Evolutionary conservation across 2,797 vertebrate genomes (phyloP).

Genomic region (Oryzias sinensis): DNA sequence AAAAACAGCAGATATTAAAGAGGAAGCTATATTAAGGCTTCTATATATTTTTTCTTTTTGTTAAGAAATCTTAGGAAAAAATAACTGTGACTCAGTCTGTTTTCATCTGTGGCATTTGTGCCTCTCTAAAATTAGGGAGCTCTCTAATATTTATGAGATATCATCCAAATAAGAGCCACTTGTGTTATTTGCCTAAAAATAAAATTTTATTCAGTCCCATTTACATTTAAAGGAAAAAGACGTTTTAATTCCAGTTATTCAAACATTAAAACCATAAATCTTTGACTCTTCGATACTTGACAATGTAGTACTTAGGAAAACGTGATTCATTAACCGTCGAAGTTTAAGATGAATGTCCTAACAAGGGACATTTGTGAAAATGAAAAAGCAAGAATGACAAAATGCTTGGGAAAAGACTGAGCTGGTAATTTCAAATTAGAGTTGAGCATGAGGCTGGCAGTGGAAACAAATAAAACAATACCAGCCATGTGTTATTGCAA

Average conservation of each 20-base stretch:
- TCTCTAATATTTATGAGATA: conserved; percentile 5
- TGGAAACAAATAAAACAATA: conserved; percentile 47
- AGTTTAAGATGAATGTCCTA: too few relatives aligned
- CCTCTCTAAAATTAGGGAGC: conserved; percentile 9
- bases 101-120: neutral
- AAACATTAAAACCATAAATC: too few relatives aligned
- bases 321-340: too few relatives aligned
- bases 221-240: too few relatives aligned
- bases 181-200: conserved; percentile 1
- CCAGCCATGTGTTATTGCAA: conserved; percentile 58
- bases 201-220: too few relatives aligned
- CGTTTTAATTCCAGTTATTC: too few relatives aligned
- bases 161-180: conserved; percentile 15
- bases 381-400: neutral
- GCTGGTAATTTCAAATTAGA: conserved; percentile 25
- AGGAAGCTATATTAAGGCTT: conserved; percentile 11
- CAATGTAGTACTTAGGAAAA: too few relatives aligned
- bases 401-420: conserved; percentile 2
- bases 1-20: conserved; percentile 9
- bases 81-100: conserved; percentile 3
- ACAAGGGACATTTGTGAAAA: neutral
- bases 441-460: conserved; percentile 12
- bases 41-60: conserved; percentile 16
- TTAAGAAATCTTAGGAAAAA: conserved; percentile 23
- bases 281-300: too few relatives aligned